These are phyloP conservation scores for Pseudomyrmex pallidus DNA, from an alignment of 1,140 invertebrate genomes.

Conservation along the genomic window DNA sequence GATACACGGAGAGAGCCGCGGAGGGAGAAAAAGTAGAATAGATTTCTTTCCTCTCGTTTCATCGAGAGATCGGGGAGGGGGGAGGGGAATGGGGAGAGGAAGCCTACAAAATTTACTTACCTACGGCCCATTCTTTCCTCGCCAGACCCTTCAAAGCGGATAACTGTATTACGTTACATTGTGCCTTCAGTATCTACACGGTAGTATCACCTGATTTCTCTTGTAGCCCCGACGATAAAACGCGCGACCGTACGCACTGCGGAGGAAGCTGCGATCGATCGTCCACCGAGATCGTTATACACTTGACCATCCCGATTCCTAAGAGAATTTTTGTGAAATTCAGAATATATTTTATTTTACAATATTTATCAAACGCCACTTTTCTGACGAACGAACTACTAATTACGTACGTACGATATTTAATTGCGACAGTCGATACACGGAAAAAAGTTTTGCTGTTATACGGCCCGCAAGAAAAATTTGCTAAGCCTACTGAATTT, in stretches of 20 bases:
- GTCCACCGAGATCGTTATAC: not conserved
- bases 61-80: constrained; percentile 25
- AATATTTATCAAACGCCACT: not conserved
- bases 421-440: too few relatives aligned
- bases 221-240: constrained; percentile 28
- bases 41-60: constrained; percentile 45
- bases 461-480: too few relatives aligned
- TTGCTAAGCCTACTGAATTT: too few relatives aligned
- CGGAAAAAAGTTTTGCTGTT: too few relatives aligned
- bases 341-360: not conserved
- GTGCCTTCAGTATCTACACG: constrained; percentile 33
- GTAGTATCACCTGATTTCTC: constrained; percentile 60
- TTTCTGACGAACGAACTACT: not conserved
- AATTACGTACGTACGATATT: too few relatives aligned
- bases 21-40: constrained; percentile 51
- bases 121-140: constrained; percentile 68
- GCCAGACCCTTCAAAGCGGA: constrained; percentile 75
- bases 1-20: not conserved
- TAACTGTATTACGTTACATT: constrained; percentile 77
- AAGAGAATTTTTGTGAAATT: not conserved
- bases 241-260: not conserved
- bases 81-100: constrained; percentile 64
- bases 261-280: constrained; percentile 6
- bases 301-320: not conserved
- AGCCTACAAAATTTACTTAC: constrained; percentile 84